Percentiles rank a stretch among this genome's conserved stretches.
phyloP scores from a whole-genome alignment of 1,140 invertebrate species.

The Dysdera silvatica region DNA sequence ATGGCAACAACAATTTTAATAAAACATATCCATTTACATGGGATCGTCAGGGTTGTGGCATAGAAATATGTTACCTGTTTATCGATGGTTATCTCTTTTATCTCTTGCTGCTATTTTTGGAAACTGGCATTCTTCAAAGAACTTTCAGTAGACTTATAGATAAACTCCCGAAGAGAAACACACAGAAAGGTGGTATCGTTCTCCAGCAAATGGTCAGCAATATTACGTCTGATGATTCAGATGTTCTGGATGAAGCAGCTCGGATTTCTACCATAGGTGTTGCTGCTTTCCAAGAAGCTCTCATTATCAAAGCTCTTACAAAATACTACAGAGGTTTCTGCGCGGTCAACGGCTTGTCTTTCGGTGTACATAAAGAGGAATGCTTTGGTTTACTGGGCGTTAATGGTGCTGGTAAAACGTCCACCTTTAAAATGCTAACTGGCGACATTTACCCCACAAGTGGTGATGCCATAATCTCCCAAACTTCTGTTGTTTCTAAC shows the following conservation, averaged over 20 bases:
- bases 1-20: no score
- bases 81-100: neutral
- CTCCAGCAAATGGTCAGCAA: neutral
- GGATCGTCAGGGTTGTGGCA: neutral
- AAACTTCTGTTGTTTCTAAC: conserved; percentile 45
- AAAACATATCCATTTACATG: neutral
- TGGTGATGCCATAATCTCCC: conserved; percentile 33
- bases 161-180: neutral
- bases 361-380: conserved; percentile 63
- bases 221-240: neutral
- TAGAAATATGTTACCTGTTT: neutral
- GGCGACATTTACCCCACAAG: conserved; percentile 36
- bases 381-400: conserved; percentile 76
- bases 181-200: neutral
- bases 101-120: neutral
- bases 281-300: neutral
- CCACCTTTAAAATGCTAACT: conserved; percentile 65
- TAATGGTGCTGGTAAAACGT: conserved; percentile 81
- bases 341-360: conserved; percentile 61
- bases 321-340: conserved; percentile 48
- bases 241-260: conserved; percentile 1
- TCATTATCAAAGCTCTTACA: conserved; percentile 44
- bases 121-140: neutral
- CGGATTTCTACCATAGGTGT: neutral
- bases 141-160: neutral